Conservation (phyloP, 2,797 vertebrate species). For the Mus caroli region DNA sequence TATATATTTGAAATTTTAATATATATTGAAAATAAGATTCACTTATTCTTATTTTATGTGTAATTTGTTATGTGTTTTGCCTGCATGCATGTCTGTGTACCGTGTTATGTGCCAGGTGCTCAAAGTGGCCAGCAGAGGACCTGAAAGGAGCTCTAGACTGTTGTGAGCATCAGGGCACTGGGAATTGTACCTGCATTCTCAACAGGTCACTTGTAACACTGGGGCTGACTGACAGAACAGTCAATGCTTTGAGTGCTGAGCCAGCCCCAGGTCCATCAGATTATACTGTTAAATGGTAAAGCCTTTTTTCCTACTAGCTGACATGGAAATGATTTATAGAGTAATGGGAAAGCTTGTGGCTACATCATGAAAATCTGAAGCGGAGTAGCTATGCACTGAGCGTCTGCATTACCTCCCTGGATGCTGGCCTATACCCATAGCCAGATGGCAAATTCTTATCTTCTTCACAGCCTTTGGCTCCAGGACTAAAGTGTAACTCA, state of each 20-base stretch:
- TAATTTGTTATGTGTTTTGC: neutral
- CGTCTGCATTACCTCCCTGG: constrained; percentile 90
- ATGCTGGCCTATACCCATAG: constrained; percentile 95
- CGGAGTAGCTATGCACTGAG: neutral
- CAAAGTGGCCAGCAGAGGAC: no score
- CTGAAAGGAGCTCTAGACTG: neutral
- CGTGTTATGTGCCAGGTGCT: neutral
- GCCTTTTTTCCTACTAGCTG: neutral
- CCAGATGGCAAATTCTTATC: constrained; percentile 95
- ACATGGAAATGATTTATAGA: constrained; percentile 29
- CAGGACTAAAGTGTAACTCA: constrained; percentile 95
- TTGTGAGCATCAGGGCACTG: neutral
- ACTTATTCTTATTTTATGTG: neutral
- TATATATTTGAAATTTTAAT: neutral
- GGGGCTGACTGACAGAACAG: neutral
- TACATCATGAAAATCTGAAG: constrained; percentile 12
- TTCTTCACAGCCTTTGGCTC: constrained; percentile 95
- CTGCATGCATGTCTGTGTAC: neutral
- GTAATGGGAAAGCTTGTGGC: neutral
- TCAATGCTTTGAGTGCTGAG: neutral
- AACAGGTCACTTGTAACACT: neutral
- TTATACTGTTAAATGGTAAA: constrained; percentile 46
- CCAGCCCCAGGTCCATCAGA: neutral
- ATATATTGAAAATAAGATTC: no score
- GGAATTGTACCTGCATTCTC: neutral